phyloP scores from a whole-genome alignment of 2,888 invertebrate species.

The Eumacrocentrus americanus region DNA sequence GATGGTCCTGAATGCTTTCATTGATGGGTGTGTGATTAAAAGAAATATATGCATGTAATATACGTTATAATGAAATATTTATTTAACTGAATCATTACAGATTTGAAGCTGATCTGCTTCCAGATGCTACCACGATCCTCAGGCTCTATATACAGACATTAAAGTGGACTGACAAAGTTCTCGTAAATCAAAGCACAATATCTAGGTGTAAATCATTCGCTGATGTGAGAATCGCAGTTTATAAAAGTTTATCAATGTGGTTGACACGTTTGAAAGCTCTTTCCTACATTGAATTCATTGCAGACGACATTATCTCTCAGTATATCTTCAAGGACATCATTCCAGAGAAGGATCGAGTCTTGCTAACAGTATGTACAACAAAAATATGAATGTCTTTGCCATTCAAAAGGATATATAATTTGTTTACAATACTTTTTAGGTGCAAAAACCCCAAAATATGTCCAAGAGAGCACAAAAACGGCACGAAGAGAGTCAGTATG shows the following conservation, averaged over 20 bases:
- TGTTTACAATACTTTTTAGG: constrained; percentile 33
- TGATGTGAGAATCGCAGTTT: constrained; percentile 44
- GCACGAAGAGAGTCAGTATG: constrained; percentile 45
- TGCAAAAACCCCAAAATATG: constrained; percentile 46
- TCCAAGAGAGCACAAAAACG: constrained; percentile 48
- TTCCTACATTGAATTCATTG: constrained; percentile 51
- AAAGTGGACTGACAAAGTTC: constrained; percentile 45
- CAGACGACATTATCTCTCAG: constrained; percentile 46
- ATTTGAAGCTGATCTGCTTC: constrained; percentile 49
- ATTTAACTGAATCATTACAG: no score
- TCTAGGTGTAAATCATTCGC: constrained; percentile 44
- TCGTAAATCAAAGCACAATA: constrained; percentile 40
- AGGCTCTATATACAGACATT: constrained; percentile 49
- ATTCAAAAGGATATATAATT: background rate
- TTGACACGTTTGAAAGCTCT: constrained; percentile 42
- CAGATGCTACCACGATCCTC: constrained; percentile 48
- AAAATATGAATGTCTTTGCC: constrained; percentile 11
- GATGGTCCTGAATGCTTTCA: constrained; percentile 47
- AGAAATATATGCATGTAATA: constrained; percentile 1
- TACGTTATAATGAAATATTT: background rate
- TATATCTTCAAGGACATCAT: constrained; percentile 48
- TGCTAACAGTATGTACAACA: constrained; percentile 49
- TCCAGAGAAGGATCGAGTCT: constrained; percentile 45
- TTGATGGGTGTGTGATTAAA: constrained; percentile 46
- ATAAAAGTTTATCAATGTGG: constrained; percentile 51